Conservation (phyloP, 2,888 invertebrate species). For the Tipula vernalis region DNA sequence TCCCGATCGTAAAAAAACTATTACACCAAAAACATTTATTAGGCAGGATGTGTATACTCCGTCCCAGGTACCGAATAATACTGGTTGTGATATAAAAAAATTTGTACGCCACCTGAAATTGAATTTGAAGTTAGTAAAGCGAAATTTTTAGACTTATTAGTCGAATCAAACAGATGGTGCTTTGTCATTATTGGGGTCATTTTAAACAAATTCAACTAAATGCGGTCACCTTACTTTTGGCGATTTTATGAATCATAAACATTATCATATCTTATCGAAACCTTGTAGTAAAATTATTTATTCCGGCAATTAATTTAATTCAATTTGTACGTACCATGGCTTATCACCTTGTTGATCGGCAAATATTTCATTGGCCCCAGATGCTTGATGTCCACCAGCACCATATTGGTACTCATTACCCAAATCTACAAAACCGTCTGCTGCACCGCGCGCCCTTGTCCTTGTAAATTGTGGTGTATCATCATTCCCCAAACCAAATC, state of each 20-base stretch:
- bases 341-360: slow-evolving; percentile 73
- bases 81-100: slow-evolving; percentile 91
- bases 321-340: slow-evolving; percentile 27
- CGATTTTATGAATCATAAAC: neutral
- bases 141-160: neutral
- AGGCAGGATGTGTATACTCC: slow-evolving; percentile 96
- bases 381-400: slow-evolving; percentile 70
- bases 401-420: slow-evolving; percentile 64
- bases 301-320: neutral
- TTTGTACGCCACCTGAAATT: slow-evolving; percentile 85
- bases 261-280: neutral
- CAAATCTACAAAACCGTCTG: slow-evolving; percentile 63
- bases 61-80: slow-evolving; percentile 90
- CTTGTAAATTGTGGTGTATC: slow-evolving; percentile 36
- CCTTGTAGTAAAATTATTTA: neutral
- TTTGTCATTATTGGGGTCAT: neutral
- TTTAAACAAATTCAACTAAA: slow-evolving; percentile 7
- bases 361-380: slow-evolving; percentile 81
- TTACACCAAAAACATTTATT: slow-evolving; percentile 95
- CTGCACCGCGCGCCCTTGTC: slow-evolving; percentile 45
- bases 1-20: slow-evolving; percentile 90
- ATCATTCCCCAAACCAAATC: slow-evolving; percentile 33
- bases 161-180: neutral
- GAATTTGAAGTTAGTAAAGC: neutral
- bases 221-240: neutral